Conservation (phyloP, 1,140 invertebrate genomes). For the Bombus waltoni region DNA sequence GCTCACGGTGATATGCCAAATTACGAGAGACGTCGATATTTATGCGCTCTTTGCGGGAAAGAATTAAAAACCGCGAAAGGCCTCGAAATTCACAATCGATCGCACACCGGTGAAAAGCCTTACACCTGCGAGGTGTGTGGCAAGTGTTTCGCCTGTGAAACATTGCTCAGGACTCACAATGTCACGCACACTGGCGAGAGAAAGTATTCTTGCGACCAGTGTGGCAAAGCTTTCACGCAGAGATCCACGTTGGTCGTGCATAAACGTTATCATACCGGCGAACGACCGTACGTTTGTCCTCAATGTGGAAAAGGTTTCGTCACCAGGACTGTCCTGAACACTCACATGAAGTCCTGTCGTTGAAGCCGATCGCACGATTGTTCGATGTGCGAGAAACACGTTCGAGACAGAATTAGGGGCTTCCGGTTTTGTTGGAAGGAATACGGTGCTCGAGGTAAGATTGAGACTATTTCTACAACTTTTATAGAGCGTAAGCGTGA, state of each 20-base stretch:
- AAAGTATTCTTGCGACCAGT: constrained; percentile 80
- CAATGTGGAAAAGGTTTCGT: constrained; percentile 87
- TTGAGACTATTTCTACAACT: background rate
- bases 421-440: background rate
- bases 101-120: constrained; percentile 81
- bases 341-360: constrained; percentile 83
- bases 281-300: constrained; percentile 89
- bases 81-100: constrained; percentile 75
- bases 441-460: background rate
- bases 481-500: background rate
- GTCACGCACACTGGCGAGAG: constrained; percentile 81
- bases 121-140: constrained; percentile 70
- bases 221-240: constrained; percentile 87
- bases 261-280: constrained; percentile 90
- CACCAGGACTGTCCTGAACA: constrained; percentile 85
- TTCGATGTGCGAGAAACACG: background rate
- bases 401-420: background rate
- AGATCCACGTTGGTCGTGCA: constrained; percentile 90
- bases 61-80: constrained; percentile 61
- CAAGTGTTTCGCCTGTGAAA: constrained; percentile 62
- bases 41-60: constrained; percentile 71
- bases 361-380: background rate
- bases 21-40: constrained; percentile 57
- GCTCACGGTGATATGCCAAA: constrained; percentile 52
- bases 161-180: constrained; percentile 76